Percentiles rank a stretch among this genome's conserved stretches.
Evolutionary conservation across 2,797 vertebrate genomes (phyloP).

Genomic region (Coregonus suidteri): DNA sequence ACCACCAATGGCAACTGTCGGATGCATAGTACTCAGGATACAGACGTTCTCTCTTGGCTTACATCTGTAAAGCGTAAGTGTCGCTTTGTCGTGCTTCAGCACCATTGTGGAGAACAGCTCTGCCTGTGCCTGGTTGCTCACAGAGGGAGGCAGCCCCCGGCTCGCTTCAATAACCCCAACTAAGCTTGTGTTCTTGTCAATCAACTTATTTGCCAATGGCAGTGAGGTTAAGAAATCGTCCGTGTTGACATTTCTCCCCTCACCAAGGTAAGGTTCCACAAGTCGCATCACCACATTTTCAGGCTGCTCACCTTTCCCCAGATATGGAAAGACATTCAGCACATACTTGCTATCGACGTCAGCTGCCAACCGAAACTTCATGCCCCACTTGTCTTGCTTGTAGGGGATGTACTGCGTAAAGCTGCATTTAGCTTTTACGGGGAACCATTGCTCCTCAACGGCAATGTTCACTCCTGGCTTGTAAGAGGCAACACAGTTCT

Average conservation of each 20-base stretch:
- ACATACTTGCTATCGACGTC: constrained; percentile 18
- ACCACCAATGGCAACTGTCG: not conserved
- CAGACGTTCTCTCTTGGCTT: no score
- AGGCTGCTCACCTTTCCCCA: constrained; percentile 14
- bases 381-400: constrained; percentile 19
- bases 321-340: constrained; percentile 17
- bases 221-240: constrained; percentile 9
- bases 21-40: no score
- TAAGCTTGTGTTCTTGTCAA: constrained; percentile 2
- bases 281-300: constrained; percentile 8
- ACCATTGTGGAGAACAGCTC: not conserved
- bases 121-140: no score
- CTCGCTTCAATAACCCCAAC: not conserved
- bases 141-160: not conserved
- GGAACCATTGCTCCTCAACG: constrained; percentile 18
- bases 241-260: constrained; percentile 6
- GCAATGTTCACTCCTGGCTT: constrained; percentile 21
- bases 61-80: no score
- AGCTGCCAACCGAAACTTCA: constrained; percentile 22
- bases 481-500: constrained; percentile 23
- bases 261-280: constrained; percentile 6
- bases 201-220: not conserved
- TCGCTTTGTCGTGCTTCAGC: no score
- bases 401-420: constrained; percentile 25
- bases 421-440: constrained; percentile 10